These are phyloP conservation scores for Eurosta solidaginis DNA, from an alignment of 1,140 invertebrate species.

Conservation along the genomic window DNA sequence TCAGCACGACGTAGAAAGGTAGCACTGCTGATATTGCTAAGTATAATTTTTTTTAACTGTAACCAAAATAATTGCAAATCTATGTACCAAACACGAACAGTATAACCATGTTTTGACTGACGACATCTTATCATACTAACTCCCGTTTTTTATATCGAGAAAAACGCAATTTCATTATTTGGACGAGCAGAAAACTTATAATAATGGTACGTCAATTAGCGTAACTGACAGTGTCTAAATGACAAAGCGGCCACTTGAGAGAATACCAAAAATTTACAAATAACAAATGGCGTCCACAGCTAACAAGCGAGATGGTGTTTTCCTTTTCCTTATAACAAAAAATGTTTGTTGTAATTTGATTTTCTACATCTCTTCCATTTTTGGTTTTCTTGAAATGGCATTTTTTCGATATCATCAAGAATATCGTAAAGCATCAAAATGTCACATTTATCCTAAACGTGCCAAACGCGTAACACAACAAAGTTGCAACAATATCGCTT, in stretches of 20 bases:
- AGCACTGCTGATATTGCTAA: too few relatives aligned
- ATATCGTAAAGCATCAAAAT: conserved; percentile 7
- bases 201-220: not conserved
- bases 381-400: not conserved
- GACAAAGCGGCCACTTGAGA: not conserved
- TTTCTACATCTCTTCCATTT: not conserved
- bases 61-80: too few relatives aligned
- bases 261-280: not conserved
- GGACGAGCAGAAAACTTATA: not conserved
- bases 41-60: too few relatives aligned
- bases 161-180: not conserved
- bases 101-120: too few relatives aligned
- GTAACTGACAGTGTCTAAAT: not conserved
- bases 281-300: not conserved
- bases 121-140: too few relatives aligned
- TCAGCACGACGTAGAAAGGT: too few relatives aligned
- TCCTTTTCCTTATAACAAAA: too few relatives aligned
- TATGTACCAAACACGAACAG: too few relatives aligned
- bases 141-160: too few relatives aligned
- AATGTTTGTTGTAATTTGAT: too few relatives aligned
- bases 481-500: not conserved
- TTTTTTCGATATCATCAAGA: not conserved
- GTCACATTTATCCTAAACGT: not conserved
- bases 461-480: not conserved
- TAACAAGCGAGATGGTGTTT: not conserved